Evolutionary conservation across 2,888 invertebrate species (phyloP).

Genomic region (Neoscelio sp.): DNA sequence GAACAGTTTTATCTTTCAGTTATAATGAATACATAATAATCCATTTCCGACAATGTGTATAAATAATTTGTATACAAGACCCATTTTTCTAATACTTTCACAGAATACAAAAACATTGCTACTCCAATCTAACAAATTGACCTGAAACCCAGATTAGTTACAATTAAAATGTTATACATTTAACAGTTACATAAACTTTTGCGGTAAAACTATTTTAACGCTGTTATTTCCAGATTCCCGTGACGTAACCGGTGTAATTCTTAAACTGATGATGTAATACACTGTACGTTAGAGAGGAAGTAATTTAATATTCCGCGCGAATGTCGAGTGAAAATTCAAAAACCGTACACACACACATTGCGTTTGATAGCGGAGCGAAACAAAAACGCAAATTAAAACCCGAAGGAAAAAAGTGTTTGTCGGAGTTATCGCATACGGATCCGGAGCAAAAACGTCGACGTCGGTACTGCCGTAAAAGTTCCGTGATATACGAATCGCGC

Average conservation of each 20-base stretch:
- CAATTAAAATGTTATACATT: too few species aligned
- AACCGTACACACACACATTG: conserved; percentile 6
- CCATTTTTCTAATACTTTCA: too few species aligned
- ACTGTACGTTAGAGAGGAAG: conserved; percentile 31
- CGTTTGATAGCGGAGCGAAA: not conserved
- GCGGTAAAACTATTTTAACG: not conserved
- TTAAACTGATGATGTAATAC: conserved; percentile 47
- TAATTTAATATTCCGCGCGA: conserved; percentile 48
- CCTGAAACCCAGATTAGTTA: too few species aligned
- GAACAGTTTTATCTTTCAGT: too few species aligned
- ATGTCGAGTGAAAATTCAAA: conserved; percentile 35
- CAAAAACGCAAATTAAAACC: conserved; percentile 8
- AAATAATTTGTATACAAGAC: too few species aligned
- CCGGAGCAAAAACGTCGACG: not conserved
- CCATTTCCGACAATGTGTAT: too few species aligned
- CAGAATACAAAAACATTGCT: too few species aligned
- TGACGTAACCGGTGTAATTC: conserved; percentile 31
- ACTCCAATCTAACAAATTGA: too few species aligned
- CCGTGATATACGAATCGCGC: conserved; percentile 11
- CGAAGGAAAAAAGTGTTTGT: not conserved
- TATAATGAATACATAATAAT: too few species aligned
- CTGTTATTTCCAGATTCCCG: conserved; percentile 19
- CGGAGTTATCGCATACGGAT: not conserved
- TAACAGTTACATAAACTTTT: too few species aligned
- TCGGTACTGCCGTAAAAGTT: not conserved